These are phyloP conservation scores for Jaculus jaculus DNA, from an alignment of 2,113 vertebrate species.

Conservation along the genomic window DNA sequence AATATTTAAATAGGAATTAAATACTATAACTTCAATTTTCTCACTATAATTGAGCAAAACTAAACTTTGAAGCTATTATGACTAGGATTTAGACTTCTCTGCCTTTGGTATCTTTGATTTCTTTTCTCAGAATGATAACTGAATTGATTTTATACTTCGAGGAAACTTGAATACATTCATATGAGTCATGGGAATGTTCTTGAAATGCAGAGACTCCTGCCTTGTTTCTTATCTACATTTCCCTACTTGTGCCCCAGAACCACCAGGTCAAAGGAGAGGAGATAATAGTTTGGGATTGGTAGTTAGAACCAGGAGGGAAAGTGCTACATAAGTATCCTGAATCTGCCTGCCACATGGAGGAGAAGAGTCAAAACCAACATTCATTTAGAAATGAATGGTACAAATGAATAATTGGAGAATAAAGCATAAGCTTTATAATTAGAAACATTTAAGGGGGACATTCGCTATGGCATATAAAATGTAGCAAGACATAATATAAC, in stretches of 20 bases:
- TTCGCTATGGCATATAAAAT: background rate
- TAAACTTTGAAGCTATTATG: background rate
- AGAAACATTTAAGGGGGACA: background rate
- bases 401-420: background rate
- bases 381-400: background rate
- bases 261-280: background rate
- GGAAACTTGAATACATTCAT: no score
- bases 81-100: background rate
- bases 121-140: background rate
- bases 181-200: no score
- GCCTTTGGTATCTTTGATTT: background rate
- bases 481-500: background rate
- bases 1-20: background rate
- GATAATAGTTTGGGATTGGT: background rate
- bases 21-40: background rate
- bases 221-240: background rate
- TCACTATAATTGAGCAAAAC: slow-evolving; percentile 14
- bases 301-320: background rate
- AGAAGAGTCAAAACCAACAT: background rate
- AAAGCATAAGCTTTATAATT: background rate
- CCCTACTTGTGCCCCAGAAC: background rate
- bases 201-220: background rate
- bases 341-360: background rate
- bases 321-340: background rate
- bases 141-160: no score